Evolutionary conservation across 2,888 invertebrate genomes (phyloP).

Genomic region (Desoria tigrina): DNA sequence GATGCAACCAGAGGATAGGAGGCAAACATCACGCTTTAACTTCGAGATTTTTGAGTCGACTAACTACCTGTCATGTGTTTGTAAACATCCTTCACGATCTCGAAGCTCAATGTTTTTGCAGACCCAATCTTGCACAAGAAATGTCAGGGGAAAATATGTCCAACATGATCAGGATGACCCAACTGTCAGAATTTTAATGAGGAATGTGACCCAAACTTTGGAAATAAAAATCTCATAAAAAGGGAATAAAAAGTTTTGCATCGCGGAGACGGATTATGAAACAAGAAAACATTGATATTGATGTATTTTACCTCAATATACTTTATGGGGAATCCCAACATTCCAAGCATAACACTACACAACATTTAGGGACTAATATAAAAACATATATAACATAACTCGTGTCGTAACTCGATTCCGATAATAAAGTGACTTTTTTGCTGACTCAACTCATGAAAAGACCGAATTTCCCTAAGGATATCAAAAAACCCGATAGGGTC

Average conservation of each 20-base stretch:
- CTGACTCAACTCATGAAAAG: constrained; percentile 9
- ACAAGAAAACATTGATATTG: too few relatives aligned
- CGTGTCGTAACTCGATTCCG: constrained; percentile 15
- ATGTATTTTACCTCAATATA: too few relatives aligned
- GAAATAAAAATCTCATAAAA: constrained; percentile 1
- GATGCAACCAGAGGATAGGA: constrained; percentile 16
- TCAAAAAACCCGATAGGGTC: constrained; percentile 10
- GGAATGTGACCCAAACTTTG: constrained; percentile 14
- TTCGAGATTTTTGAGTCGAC: neutral
- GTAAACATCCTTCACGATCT: constrained; percentile 13
- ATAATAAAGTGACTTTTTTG: constrained; percentile 21
- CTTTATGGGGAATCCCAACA: too few relatives aligned
- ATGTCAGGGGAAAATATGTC: too few relatives aligned
- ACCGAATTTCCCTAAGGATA: constrained; percentile 12
- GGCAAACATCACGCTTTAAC: constrained; percentile 33
- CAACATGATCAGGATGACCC: too few relatives aligned
- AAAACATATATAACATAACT: constrained; percentile 1
- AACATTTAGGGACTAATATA: too few relatives aligned
- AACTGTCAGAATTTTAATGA: constrained; percentile 18
- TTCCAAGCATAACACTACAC: too few relatives aligned
- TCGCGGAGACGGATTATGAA: neutral
- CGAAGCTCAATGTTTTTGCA: neutral
- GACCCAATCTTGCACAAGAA: too few relatives aligned
- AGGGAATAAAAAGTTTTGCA: neutral
- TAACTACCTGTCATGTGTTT: constrained; percentile 23